Evolutionary conservation across 2,888 invertebrate species (phyloP).

Genomic region (Leptinotarsa juncta): DNA sequence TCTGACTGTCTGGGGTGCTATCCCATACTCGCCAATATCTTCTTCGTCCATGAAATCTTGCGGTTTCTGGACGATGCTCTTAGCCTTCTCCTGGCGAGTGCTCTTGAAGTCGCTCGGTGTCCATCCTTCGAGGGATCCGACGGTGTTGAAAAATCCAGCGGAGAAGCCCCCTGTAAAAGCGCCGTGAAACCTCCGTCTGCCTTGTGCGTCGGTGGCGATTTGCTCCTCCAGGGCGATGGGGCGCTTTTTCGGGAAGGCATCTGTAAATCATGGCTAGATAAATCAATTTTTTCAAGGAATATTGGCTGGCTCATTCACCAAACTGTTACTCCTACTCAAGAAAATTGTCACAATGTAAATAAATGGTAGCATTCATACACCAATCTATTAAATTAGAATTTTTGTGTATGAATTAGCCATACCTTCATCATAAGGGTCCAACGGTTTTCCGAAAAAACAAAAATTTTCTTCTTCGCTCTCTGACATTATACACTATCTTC

Average conservation of each 20-base stretch:
- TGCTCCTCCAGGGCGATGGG: slow-evolving; percentile 87
- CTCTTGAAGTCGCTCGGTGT: slow-evolving; percentile 91
- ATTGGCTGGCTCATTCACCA: no score
- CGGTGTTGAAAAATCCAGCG: slow-evolving; percentile 97
- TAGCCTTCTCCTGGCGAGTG: slow-evolving; percentile 79
- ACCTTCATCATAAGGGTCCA: slow-evolving; percentile 88
- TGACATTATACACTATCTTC: slow-evolving; percentile 53
- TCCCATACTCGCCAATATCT: slow-evolving; percentile 93
- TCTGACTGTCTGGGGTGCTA: slow-evolving; percentile 88
- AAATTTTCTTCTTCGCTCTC: slow-evolving; percentile 73
- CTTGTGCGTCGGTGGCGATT: slow-evolving; percentile 89
- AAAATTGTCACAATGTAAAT: no score
- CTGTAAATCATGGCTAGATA: slow-evolving; percentile 64
- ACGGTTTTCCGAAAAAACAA: slow-evolving; percentile 81
- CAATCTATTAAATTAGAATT: no score
- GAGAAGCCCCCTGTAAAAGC: slow-evolving; percentile 98
- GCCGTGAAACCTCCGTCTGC: slow-evolving; percentile 94
- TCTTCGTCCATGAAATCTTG: slow-evolving; percentile 99
- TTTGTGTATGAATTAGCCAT: not conserved
- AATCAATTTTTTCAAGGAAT: no score
- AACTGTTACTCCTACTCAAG: no score
- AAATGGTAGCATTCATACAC: no score
- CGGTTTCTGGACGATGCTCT: slow-evolving; percentile 73
- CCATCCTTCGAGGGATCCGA: slow-evolving; percentile 97
- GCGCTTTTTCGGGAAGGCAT: slow-evolving; percentile 83